phyloP scores from a whole-genome alignment of 2,113 vertebrate species.

The Podarcis raffonei region DNA sequence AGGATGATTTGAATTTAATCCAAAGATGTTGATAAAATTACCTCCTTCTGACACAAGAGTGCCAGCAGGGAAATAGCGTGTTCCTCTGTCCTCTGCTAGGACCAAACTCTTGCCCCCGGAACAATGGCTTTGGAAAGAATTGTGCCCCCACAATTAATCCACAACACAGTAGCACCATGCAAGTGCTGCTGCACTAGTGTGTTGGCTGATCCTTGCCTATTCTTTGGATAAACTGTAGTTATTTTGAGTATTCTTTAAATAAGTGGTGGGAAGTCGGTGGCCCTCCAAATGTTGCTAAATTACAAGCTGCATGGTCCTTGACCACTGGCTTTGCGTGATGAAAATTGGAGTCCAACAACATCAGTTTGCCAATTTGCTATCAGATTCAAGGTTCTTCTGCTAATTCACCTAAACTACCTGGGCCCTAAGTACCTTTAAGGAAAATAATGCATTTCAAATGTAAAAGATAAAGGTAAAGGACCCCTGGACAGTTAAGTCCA shows the following conservation, averaged over 20 bases:
- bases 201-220: not conserved
- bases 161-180: not conserved
- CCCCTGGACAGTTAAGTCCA: too few species aligned
- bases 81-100: not conserved
- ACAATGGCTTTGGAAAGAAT: not conserved
- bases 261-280: too few species aligned
- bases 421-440: too few species aligned
- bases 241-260: too few species aligned
- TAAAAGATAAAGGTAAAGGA: too few species aligned
- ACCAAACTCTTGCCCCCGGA: not conserved
- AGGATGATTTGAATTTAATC: slow-evolving; percentile 47
- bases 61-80: not conserved
- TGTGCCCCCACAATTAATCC: not conserved
- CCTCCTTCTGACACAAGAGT: not conserved
- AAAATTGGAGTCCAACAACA: too few species aligned
- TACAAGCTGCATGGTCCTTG: not conserved
- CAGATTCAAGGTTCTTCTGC: too few species aligned
- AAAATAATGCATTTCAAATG: too few species aligned
- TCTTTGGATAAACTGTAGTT: not conserved
- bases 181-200: not conserved
- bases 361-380: too few species aligned
- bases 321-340: not conserved
- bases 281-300: not conserved
- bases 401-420: too few species aligned
- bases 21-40: slow-evolving; percentile 21